Base-by-base conservation (phyloP, 2,113 vertebrate genomes). In the Trogon surrucura region DNA sequence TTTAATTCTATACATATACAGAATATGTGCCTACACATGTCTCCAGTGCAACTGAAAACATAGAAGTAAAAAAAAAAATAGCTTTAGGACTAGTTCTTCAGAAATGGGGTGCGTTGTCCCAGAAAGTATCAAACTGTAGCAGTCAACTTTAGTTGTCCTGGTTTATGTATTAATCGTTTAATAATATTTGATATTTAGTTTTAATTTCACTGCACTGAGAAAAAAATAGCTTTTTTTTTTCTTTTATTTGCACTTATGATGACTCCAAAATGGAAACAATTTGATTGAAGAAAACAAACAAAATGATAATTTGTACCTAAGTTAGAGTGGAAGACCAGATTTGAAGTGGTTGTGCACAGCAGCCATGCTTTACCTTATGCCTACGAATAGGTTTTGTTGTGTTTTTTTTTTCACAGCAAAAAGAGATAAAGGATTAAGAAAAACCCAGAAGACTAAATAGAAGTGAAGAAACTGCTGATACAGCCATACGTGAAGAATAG, bases 401-500 rank as follows among this genome's bases (percentile, higher is more conserved):
- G 41, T 11, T 41, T 41, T 41, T 41, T 73, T 83, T 93, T 88
- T 74, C 54, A 56, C 23, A 78, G 53, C 50, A 88, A 91, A 94
- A 72, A 85, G 9, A 96, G 57, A 95, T 50, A 80, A 96, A 89
- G 74, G 78, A 93, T 95, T 93, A 94, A 91, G 92, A 80, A 95
- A 96, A 97, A 72, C 22, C 32, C 80, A 91, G 87, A 95, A 98
- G 88, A 97, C 90, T 95, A 97, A 97, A 97, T 81, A 97, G 95
- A 98, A 93, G 62, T 90, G 69, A 95, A 96, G 69, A 95, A 97
- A 97, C 50, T 97, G 96, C 97, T 98, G 96, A 97, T 56, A 64
- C 72, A 97, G 91, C 65, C 80, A 51, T 71, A 82, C 48, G 61
- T 89, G 91, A 97, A 89, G 74, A 97, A 97, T 85, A 95, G 41